Conservation (phyloP, 2,797 vertebrate species). For the Sus cebifrons region DNA sequence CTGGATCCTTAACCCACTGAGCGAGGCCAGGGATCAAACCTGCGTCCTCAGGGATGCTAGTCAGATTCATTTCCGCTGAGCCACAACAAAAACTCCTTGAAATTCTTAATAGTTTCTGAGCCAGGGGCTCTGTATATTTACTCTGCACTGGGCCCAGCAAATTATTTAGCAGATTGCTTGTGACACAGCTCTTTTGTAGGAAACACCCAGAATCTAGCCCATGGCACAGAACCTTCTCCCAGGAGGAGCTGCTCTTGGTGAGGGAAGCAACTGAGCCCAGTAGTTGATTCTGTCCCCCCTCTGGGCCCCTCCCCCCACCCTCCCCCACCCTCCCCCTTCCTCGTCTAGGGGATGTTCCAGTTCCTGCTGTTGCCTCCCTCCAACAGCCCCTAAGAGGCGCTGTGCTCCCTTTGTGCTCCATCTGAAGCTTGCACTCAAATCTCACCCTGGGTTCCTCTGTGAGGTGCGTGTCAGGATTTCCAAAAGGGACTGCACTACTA, state of each 20-base stretch:
- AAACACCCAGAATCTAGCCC: not conserved
- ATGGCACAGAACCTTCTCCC: not conserved
- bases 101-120: not conserved
- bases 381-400: not conserved
- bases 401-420: not conserved
- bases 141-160: not conserved
- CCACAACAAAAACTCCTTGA: not conserved
- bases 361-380: not conserved
- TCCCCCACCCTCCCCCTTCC: rapidly evolving
- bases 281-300: too few relatives aligned
- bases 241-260: not conserved
- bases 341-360: not conserved
- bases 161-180: not conserved
- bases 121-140: not conserved
- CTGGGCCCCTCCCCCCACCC: rapidly evolving
- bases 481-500: not conserved
- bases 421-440: not conserved
- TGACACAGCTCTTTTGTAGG: not conserved
- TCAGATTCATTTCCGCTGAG: too few relatives aligned
- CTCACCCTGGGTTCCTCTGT: not conserved
- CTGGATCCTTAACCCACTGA: too few relatives aligned
- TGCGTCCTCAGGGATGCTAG: too few relatives aligned
- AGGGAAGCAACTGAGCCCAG: not conserved
- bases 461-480: not conserved
- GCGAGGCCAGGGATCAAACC: too few relatives aligned